Base-by-base conservation (phyloP, 2,888 invertebrate species). In the Ochropleura leucogaster region DNA sequence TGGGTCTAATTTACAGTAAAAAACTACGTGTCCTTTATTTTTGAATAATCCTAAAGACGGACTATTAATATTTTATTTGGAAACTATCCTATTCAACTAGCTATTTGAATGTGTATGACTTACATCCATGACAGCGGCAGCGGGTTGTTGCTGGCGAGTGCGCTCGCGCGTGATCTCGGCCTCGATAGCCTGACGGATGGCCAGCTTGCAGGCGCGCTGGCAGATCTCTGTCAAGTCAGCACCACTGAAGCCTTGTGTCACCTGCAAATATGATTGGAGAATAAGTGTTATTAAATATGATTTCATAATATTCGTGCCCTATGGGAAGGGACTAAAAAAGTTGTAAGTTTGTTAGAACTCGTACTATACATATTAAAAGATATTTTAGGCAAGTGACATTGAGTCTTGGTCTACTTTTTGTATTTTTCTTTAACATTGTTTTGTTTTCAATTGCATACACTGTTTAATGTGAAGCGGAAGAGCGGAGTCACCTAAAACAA, bases 201-300 rank as follows among this genome's bases (percentile, higher is more conserved):
- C 99, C 90, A 99, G 97, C 96, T 99, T 99, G 96, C 99, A 99
- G 59, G 99, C 99, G 85, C 99, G 98, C 96, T 99, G 99, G 96
- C 99, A 99, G 92, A 99, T 99, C 97, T 99, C 99, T 16, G 99
- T 99, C 93, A 99, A 97, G 95, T 99, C 99, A 81, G 99, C 99
- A 82, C 99, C 99, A 76, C 99, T 99, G 97, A 99, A 99, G 42
- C 99, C 99, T 92, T 99, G 98, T 57, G 99, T 99, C 91, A 96
- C 96, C 96, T 96, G 90, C 0, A 46, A 47, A 69, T 0, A 59
- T 4, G 0, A 40, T 49, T 46, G 5, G 44, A 57, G 9, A 49
- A 10, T 47, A 47, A n/a, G 12, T 57, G n/a, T 44, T n/a, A 44
- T n/a, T 42, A 2, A 44, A 3, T 44, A 44, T 12, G 3, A 60